A percentile compares a stretch with the other conserved stretches of the same genome.
Conservation (phyloP, 2,888 invertebrate genomes). For the Tribolium freemani region DNA sequence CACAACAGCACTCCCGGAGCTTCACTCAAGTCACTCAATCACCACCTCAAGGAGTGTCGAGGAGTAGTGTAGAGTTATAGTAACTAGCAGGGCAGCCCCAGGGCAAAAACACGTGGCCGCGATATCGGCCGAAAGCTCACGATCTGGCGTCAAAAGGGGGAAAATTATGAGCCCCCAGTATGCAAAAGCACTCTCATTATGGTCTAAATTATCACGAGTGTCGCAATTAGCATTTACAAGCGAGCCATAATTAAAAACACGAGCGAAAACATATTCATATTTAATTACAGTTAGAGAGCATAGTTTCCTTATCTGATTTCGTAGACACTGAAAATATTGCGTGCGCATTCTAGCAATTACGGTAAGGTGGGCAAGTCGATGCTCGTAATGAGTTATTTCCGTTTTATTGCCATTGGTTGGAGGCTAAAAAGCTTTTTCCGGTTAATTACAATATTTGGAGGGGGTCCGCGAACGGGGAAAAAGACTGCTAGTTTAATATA, state of each 20-base stretch:
- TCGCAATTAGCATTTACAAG: constrained; percentile 36
- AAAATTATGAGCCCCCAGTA: background rate
- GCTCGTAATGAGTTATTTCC: constrained; percentile 47
- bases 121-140: constrained; percentile 48
- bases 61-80: constrained; percentile 34
- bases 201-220: constrained; percentile 9
- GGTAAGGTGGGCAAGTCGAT: constrained; percentile 38
- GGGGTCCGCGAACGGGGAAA: constrained; percentile 1
- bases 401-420: constrained; percentile 48
- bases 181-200: constrained; percentile 7
- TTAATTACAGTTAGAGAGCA: constrained; percentile 42
- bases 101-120: constrained; percentile 57
- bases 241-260: constrained; percentile 28
- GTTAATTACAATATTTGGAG: constrained; percentile 41
- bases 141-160: constrained; percentile 1
- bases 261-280: constrained; percentile 32
- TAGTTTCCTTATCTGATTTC: constrained; percentile 41
- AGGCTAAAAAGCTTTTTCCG: constrained; percentile 46
- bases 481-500: constrained; percentile 1
- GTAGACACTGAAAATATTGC: constrained; percentile 37
- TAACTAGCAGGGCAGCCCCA: constrained; percentile 52
- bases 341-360: constrained; percentile 43
- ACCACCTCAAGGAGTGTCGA: constrained; percentile 57
- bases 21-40: constrained; percentile 51
- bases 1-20: too few relatives aligned